Conservation (phyloP, 1,140 invertebrate genomes). For the Macrostomum lignano region DNA sequence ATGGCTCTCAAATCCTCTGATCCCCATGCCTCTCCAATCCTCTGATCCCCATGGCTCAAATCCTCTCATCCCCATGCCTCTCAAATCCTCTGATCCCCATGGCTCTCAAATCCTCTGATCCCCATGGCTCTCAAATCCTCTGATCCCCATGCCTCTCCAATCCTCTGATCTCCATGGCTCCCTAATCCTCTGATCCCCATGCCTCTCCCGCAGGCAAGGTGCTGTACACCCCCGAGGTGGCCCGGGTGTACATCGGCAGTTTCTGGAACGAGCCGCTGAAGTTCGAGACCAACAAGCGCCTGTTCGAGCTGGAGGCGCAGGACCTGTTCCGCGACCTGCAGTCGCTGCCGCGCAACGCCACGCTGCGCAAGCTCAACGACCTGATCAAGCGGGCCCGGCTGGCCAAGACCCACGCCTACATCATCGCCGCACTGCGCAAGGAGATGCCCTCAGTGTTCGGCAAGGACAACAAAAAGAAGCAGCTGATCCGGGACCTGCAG, state of each 20-base stretch:
- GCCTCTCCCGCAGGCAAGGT: no score
- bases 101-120: no score
- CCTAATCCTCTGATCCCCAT: no score
- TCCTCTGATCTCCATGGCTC: no score
- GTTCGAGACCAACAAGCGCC: constrained; percentile 41
- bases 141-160: no score
- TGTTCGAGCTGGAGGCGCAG: constrained; percentile 86
- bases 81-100: no score
- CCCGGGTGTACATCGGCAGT: constrained; percentile 79
- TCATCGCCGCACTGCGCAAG: constrained; percentile 66
- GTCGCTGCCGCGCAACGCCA: constrained; percentile 67
- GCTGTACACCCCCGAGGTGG: constrained; percentile 86
- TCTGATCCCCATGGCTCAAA: no score
- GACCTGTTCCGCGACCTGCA: constrained; percentile 80
- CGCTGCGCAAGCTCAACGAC: constrained; percentile 77
- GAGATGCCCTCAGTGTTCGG: constrained; percentile 85
- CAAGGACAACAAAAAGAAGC: constrained; percentile 75
- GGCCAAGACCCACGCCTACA: constrained; percentile 86
- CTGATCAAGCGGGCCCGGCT: constrained; percentile 76
- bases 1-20: no score
- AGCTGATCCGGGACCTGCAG: constrained; percentile 69
- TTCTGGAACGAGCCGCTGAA: constrained; percentile 86
- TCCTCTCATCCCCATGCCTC: no score
- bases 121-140: no score
- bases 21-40: no score